Evolutionary conservation across 2,888 invertebrate species (phyloP), one percentile per base, ranked within the genome.

Genomic region (Mongoloraphidia duomilia): DNA sequence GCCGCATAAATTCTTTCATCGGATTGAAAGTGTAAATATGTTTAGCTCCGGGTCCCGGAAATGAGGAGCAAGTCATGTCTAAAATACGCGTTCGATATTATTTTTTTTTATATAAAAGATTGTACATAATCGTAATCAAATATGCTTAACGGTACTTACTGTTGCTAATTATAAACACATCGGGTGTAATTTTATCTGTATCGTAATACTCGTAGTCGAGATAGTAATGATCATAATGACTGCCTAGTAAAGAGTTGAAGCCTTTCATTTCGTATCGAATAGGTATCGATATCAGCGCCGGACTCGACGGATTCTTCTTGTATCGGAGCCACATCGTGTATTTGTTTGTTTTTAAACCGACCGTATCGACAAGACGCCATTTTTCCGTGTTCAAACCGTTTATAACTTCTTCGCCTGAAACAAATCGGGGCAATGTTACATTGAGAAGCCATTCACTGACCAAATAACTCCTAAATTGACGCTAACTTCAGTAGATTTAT

Each of bases 181-280:
- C 74, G 41, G 79, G 73, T 52, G 79, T 77, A 39, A 85, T 84
- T 38, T 75, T 73, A 35, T 82, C 82, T 8, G 78, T 74, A 40
- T 75, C 68, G 54, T 78, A 83, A 52, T 73, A 72, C 41, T 79
- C 77, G 60, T 95, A 95, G 41, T 84, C 80, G 44, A 96, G 65
- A 63, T 85, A 88, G 62, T 96, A 96, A 65, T 94, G 93, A 66
- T 96, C 95, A 62, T 87, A 95, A 66, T 96, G 95, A 0, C 94
- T 94, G 1, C 94, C 94, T n/a, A 96, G 71, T 1, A 96, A 71
- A 0, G 83, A 79, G 65, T 96, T 94, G 66, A 77, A 95, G 0
- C 95, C 96, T 61, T 80, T 81, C 95, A 96, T 96, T 69, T 94
- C 91, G 65, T 94, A 96, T 53, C 78, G 76, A 40, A 84, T 76